Conservation (phyloP, 2,888 invertebrate genomes). For the Mesodorylaimus sp. region DNA sequence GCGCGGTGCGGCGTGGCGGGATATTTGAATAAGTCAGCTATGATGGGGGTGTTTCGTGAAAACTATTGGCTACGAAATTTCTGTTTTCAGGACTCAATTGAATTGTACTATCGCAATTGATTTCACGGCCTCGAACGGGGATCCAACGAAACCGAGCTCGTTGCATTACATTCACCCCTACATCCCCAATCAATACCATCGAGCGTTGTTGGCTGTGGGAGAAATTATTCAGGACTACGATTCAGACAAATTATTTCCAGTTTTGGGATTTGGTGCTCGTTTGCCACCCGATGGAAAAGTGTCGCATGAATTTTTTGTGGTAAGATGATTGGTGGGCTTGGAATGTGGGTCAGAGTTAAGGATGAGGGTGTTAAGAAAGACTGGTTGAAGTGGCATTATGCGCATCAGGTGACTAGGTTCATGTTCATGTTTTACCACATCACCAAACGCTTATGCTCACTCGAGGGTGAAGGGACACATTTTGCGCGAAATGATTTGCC, state of each 20-base stretch:
- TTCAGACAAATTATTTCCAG: conserved; percentile 40
- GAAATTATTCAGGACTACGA: conserved; percentile 37
- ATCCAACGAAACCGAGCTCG: conserved; percentile 28
- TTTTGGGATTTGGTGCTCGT: conserved; percentile 40
- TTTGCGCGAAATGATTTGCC: too few relatives aligned
- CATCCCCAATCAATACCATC: conserved; percentile 37
- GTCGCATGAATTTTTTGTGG: conserved; percentile 38
- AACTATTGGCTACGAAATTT: too few relatives aligned
- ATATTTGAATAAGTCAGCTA: too few relatives aligned
- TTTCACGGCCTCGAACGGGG: conserved; percentile 37
- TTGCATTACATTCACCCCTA: conserved; percentile 34
- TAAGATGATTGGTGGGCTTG: conserved; percentile 18
- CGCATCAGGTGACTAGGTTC: too few relatives aligned
- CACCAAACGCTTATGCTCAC: too few relatives aligned
- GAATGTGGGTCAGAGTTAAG: too few relatives aligned
- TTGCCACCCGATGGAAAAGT: conserved; percentile 37
- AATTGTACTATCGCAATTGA: conserved; percentile 37
- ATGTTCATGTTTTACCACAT: too few relatives aligned
- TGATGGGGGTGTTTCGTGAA: too few relatives aligned
- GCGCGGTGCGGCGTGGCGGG: too few relatives aligned
- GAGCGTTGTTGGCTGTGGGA: conserved; percentile 36
- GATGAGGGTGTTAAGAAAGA: too few relatives aligned
- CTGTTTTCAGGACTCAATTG: conserved; percentile 34
- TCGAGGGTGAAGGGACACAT: too few relatives aligned
- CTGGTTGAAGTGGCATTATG: too few relatives aligned